Conservation (phyloP, 2,888 invertebrate species). For the Pseudococcus longispinus region DNA sequence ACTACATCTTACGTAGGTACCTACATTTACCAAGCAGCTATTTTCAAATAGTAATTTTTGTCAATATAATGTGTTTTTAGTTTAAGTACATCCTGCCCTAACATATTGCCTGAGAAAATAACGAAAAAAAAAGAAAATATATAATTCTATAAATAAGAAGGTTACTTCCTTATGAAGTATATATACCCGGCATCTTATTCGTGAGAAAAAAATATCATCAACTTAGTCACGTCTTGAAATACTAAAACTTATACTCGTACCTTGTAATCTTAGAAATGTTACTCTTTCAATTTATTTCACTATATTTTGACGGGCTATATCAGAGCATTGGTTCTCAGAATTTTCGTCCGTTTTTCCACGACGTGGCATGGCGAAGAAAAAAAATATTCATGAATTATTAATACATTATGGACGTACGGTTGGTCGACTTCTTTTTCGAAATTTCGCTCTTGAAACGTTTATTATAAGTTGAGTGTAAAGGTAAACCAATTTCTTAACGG, state of each 20-base stretch:
- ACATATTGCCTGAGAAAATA: background rate
- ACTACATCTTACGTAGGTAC: background rate
- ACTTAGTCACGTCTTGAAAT: constrained; percentile 24
- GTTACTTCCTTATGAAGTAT: background rate
- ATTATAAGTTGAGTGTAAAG: constrained; percentile 20
- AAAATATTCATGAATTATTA: constrained; percentile 13
- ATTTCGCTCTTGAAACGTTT: constrained; percentile 4
- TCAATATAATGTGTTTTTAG: background rate
- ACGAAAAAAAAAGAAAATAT: background rate
- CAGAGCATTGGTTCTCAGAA: background rate
- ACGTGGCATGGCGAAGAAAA: background rate
- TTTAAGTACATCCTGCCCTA: background rate
- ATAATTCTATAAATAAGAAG: constrained; percentile 4
- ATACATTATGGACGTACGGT: constrained; percentile 5
- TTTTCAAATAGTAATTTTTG: background rate
- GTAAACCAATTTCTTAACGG: constrained; percentile 5
- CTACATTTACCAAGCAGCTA: no score
- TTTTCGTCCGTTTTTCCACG: background rate
- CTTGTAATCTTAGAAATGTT: constrained; percentile 37
- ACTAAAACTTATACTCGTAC: constrained; percentile 16
- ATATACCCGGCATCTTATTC: background rate
- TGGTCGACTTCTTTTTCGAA: background rate
- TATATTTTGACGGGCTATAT: constrained; percentile 12
- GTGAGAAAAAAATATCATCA: constrained; percentile 26
- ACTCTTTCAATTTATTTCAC: constrained; percentile 31